Evolutionary conservation across 2,113 vertebrate species (phyloP).

Genomic region (human (Homo sapiens)): GRCh38 chr7:109957001-109957500

Average conservation of each 20-base stretch:
- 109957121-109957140: not conserved
- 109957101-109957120: not conserved
- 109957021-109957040: not conserved
- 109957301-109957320: not conserved
- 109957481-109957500: not conserved
- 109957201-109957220: not conserved
- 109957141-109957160: not conserved
- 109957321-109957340: not conserved
- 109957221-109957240: not conserved
- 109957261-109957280: conserved; percentile 12
- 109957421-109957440: not conserved
- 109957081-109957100: too few species aligned
- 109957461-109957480: not conserved
- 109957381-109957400: not conserved
- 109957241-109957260: not conserved
- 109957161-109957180: not conserved
- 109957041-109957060: not conserved
- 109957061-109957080: not conserved
- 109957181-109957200: conserved; percentile 1
- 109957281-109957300: conserved; percentile 48
- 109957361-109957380: not conserved
- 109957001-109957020: not conserved
- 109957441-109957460: not conserved
- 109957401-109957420: not conserved
- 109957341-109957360: not conserved